Evolutionary conservation across 2,797 vertebrate genomes (phyloP), one percentile per base, ranked within the genome.

Genomic region (Peromyscus attwateri): DNA sequence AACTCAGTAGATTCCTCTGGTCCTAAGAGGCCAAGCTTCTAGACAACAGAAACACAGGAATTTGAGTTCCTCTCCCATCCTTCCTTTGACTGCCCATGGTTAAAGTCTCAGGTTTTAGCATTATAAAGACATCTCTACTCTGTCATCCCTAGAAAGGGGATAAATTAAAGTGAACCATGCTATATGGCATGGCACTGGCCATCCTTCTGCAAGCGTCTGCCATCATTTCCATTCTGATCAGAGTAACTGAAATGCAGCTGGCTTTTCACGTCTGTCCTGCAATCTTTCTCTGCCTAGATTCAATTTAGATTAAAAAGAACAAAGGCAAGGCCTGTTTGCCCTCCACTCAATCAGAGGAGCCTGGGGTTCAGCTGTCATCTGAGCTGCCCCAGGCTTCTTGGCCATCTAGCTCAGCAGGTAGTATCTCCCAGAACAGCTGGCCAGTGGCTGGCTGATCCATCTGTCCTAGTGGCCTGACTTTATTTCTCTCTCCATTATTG

Each of bases 301-400:
- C 95, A 96, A 95, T 98, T 98, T 97, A 97, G 97, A 98, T 97
- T 96, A 97, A 82, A 77, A 95, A 96, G 96, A 98, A 95, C 87
- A 96, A 97, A 98, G 71, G 75, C 0, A 82, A 27, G 16, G 92
- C 73, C 60, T 95, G 57, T 97, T 98, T 98, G 66, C 55, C 93
- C 93, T 92, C 29, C 34, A 52, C n/a, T 97, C 75, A 79, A 8
- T 95, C 96, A 95, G 4, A 3, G 6, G 68, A 43, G 85, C 21
- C 5, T 75, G 2, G 19, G 77, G 92, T 82, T 97, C 81, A 64
- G 88, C 66, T 27, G 31, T 92, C 66, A 73, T 43, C 14, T 34
- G 62, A 84, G 0, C 0, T 52, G 89, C 94, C 68, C 17, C 12
- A 27, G 9, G 92, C 19, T 64, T 43, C 55, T 73, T 73, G 64